Conservation (phyloP, 2,797 vertebrate species). For the Crocidura indochinensis region DNA sequence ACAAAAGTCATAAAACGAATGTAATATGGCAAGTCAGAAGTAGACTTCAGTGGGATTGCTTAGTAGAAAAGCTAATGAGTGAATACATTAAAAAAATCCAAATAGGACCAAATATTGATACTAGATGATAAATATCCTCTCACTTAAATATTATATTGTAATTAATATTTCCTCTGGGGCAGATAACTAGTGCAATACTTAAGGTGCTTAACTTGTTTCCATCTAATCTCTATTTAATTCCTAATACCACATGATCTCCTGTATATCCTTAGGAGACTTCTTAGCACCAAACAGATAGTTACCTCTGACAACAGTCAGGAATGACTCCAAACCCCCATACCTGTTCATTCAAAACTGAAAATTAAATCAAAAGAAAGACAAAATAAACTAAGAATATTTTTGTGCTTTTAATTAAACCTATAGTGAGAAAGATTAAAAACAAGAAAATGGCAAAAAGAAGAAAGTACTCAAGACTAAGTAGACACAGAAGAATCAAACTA, state of each 20-base stretch:
- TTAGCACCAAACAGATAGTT: no score
- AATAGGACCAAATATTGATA: neutral
- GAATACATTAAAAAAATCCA: neutral
- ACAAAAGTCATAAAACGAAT: neutral
- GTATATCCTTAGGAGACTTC: no score
- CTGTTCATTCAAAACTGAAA: neutral
- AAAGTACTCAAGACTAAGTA: neutral
- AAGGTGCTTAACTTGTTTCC: no score
- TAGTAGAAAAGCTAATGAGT: conserved; percentile 6
- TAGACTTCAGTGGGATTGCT: neutral
- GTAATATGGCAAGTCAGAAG: neutral
- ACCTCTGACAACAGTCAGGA: no score
- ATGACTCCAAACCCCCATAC: no score
- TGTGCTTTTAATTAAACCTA: conserved; percentile 6
- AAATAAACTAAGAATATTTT: neutral
- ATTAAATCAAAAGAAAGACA: neutral
- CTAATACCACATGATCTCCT: no score
- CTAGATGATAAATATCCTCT: conserved; percentile 5
- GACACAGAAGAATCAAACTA: neutral
- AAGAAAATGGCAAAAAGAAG: neutral
- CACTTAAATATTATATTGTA: neutral
- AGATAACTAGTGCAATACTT: no score
- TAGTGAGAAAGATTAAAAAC: conserved; percentile 4
- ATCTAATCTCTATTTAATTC: no score
- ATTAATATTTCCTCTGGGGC: no score